These are phyloP conservation scores for Lerema accius DNA, from an alignment of 1,140 invertebrate species.

Conservation along the genomic window DNA sequence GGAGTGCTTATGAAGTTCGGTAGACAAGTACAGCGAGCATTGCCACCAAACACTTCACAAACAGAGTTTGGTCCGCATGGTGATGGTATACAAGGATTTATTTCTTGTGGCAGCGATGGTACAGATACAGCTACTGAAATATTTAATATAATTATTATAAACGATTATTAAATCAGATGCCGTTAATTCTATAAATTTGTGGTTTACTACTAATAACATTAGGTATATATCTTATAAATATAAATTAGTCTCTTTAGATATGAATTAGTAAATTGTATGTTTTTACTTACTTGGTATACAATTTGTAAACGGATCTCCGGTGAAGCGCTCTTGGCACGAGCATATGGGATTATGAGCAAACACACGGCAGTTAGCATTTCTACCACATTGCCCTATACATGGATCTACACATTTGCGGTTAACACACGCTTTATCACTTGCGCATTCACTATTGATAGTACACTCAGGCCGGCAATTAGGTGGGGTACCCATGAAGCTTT, in stretches of 20 bases:
- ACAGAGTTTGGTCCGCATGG: constrained; percentile 89
- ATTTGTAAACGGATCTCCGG: constrained; percentile 83
- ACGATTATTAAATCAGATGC: too few relatives aligned
- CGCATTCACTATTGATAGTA: constrained; percentile 88
- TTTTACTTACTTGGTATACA: constrained; percentile 48
- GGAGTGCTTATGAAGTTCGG: constrained; percentile 86
- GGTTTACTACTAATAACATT: too few relatives aligned
- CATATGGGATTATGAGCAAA: constrained; percentile 89
- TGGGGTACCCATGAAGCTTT: constrained; percentile 87
- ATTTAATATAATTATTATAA: constrained; percentile 12
- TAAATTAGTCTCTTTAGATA: too few relatives aligned
- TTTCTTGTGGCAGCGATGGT: constrained; percentile 52
- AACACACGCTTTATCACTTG: constrained; percentile 88
- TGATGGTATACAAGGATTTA: constrained; percentile 88
- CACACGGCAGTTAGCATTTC: constrained; percentile 89
- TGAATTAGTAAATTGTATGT: background rate
- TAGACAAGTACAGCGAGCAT: constrained; percentile 87
- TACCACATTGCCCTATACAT: constrained; percentile 89
- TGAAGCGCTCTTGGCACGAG: constrained; percentile 87
- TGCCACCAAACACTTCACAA: constrained; percentile 86
- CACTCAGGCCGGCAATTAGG: constrained; percentile 90
- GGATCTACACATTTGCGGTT: constrained; percentile 90
- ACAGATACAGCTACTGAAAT: constrained; percentile 53
- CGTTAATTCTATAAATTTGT: too few relatives aligned
- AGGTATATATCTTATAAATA: too few relatives aligned